Percentiles rank a stretch among this genome's conserved stretches.
These are phyloP conservation scores for Abrostola tripartita DNA, from an alignment of 2,888 invertebrate genomes.

Conservation along the genomic window DNA sequence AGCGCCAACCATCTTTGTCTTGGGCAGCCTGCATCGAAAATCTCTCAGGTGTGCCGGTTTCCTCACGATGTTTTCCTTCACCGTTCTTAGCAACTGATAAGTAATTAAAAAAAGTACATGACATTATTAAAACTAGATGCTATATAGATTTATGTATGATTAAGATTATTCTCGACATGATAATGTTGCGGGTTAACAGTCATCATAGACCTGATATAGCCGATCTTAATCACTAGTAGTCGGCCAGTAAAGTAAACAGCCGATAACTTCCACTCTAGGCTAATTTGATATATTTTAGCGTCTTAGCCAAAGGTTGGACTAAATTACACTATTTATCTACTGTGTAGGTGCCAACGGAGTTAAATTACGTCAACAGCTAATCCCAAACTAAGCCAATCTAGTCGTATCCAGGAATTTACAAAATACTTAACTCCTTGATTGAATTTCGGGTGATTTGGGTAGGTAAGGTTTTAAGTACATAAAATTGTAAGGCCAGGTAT, in stretches of 20 bases:
- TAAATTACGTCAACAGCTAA: constrained; percentile 45
- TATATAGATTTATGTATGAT: too few relatives aligned
- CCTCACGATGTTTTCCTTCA: too few relatives aligned
- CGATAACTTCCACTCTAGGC: constrained; percentile 31
- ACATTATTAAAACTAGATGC: too few relatives aligned
- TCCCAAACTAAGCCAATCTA: constrained; percentile 54
- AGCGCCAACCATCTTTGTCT: too few relatives aligned
- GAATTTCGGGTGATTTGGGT: constrained; percentile 49
- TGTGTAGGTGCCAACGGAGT: constrained; percentile 40
- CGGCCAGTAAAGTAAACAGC: constrained; percentile 4
- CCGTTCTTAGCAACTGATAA: too few relatives aligned
- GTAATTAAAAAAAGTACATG: too few relatives aligned
- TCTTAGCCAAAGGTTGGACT: constrained; percentile 24
- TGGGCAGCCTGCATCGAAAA: too few relatives aligned
- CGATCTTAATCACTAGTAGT: not conserved
- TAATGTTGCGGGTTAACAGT: too few relatives aligned
- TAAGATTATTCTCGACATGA: too few relatives aligned
- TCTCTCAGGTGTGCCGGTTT: too few relatives aligned
- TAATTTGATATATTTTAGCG: constrained; percentile 39
- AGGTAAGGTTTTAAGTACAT: constrained; percentile 35
- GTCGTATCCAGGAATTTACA: constrained; percentile 48
- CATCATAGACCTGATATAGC: not conserved
- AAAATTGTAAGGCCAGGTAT: constrained; percentile 25
- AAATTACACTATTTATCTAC: constrained; percentile 55
- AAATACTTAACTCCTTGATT: constrained; percentile 57